Conservation (phyloP, 2,797 vertebrate genomes). For the Anolis apletophallus region DNA sequence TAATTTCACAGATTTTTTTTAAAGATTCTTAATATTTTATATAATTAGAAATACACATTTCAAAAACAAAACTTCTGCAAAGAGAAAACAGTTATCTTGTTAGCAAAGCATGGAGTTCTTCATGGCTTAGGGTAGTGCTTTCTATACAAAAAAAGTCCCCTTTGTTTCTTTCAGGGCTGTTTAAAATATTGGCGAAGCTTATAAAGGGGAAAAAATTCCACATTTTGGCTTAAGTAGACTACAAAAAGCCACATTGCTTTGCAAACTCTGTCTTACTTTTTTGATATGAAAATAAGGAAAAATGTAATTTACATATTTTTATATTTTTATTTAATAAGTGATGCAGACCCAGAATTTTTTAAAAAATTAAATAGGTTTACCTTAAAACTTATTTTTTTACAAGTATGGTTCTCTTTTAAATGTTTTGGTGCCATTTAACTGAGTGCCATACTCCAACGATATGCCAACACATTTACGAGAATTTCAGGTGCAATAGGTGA, state of each 20-base stretch:
- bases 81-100: constrained; percentile 94
- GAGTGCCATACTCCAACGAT: constrained; percentile 81
- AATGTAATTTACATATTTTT: constrained; percentile 98
- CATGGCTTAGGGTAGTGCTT: constrained; percentile 93
- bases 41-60: constrained; percentile 99
- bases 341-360: constrained; percentile 91
- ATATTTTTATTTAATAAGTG: constrained; percentile 94
- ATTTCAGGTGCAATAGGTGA: constrained; percentile 70
- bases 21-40: constrained; percentile 99
- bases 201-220: constrained; percentile 89
- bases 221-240: constrained; percentile 99
- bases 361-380: constrained; percentile 87
- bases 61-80: constrained; percentile 99
- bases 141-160: constrained; percentile 88
- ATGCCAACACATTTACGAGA: constrained; percentile 74
- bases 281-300: constrained; percentile 99
- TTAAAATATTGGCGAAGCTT: constrained; percentile 98
- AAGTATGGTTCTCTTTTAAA: constrained; percentile 88
- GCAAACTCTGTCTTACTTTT: constrained; percentile 94
- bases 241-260: constrained; percentile 99
- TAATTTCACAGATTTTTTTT: constrained; percentile 99
- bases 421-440: constrained; percentile 76
- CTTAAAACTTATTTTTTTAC: constrained; percentile 78
- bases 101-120: constrained; percentile 98
- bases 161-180: constrained; percentile 87